phyloP scores from a whole-genome alignment of 2,888 invertebrate genomes.

The Chymomyza procnemis region DNA sequence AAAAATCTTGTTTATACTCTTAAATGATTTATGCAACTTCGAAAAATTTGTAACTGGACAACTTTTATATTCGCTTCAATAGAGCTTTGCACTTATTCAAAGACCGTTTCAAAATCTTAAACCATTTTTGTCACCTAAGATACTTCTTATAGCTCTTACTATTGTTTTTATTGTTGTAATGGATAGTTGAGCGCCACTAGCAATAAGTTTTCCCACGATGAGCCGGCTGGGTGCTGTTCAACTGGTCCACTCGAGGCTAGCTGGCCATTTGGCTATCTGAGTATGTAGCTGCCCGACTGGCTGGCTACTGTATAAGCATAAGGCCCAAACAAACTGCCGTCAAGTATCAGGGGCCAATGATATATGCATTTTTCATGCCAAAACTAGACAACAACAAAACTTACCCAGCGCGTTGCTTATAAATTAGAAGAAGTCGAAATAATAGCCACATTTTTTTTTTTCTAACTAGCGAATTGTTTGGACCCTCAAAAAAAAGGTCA shows the following conservation, averaged over 20 bases:
- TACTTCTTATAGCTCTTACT: slow-evolving; percentile 46
- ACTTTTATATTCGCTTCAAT: too few species aligned
- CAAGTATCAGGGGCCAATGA: slow-evolving; percentile 68
- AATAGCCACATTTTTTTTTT: slow-evolving; percentile 46
- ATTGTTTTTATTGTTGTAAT: slow-evolving; percentile 56
- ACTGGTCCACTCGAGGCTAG: not conserved
- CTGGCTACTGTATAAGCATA: slow-evolving; percentile 57
- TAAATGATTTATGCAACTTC: too few species aligned
- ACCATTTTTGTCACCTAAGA: slow-evolving; percentile 27
- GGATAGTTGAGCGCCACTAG: slow-evolving; percentile 65
- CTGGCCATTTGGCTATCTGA: slow-evolving; percentile 12
- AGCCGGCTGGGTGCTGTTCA: slow-evolving; percentile 22
- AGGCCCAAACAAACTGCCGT: slow-evolving; percentile 63
- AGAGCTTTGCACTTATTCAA: too few species aligned
- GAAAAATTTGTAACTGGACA: too few species aligned
- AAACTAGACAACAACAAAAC: slow-evolving; percentile 25
- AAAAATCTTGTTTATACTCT: too few species aligned
- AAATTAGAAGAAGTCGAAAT: slow-evolving; percentile 72
- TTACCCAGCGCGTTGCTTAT: slow-evolving; percentile 52
- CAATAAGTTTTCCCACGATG: slow-evolving; percentile 65
- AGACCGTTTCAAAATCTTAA: too few species aligned
- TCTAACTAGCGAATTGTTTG: slow-evolving; percentile 16
- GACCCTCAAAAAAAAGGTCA: slow-evolving; percentile 63
- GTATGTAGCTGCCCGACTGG: not conserved
- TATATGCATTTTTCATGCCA: slow-evolving; percentile 70